These are phyloP conservation scores for Biston stratarius DNA, from an alignment of 2,888 invertebrate genomes.

Conservation along the genomic window DNA sequence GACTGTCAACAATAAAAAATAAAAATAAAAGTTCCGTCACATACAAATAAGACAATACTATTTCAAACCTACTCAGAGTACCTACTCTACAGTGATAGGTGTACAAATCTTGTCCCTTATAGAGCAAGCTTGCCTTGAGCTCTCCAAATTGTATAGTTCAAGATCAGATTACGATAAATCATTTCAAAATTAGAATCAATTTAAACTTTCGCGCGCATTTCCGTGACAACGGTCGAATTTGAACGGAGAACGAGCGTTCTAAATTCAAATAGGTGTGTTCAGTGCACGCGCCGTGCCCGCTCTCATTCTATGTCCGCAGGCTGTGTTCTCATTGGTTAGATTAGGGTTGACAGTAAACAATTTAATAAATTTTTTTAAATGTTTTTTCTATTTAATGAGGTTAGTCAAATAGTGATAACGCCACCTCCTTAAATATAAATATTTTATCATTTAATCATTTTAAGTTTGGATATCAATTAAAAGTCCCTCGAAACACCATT, in stretches of 20 bases:
- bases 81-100: conserved; percentile 7
- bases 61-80: too few relatives aligned
- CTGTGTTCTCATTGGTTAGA: conserved; percentile 52
- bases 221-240: conserved; percentile 74
- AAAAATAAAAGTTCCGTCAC: too few relatives aligned
- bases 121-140: conserved; percentile 16
- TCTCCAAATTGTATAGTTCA: conserved; percentile 46
- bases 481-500: too few relatives aligned
- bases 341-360: conserved; percentile 37
- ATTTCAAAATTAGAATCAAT: conserved; percentile 46
- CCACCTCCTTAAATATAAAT: too few relatives aligned
- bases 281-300: conserved; percentile 65
- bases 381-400: too few relatives aligned
- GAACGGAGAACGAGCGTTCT: conserved; percentile 64
- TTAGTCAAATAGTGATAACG: too few relatives aligned
- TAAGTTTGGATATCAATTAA: too few relatives aligned
- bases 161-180: conserved; percentile 47
- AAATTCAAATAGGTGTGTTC: conserved; percentile 67
- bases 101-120: conserved; percentile 17
- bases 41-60: too few relatives aligned
- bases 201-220: conserved; percentile 51
- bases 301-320: conserved; percentile 58
- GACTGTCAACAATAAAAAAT: too few relatives aligned
- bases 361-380: too few relatives aligned
- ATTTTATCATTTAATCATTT: too few relatives aligned